A percentile compares a stretch with the other conserved stretches of the same genome.
These are phyloP conservation scores for Tauraco hartlaubi DNA, from an alignment of 2,797 vertebrate species.

Conservation along the genomic window DNA sequence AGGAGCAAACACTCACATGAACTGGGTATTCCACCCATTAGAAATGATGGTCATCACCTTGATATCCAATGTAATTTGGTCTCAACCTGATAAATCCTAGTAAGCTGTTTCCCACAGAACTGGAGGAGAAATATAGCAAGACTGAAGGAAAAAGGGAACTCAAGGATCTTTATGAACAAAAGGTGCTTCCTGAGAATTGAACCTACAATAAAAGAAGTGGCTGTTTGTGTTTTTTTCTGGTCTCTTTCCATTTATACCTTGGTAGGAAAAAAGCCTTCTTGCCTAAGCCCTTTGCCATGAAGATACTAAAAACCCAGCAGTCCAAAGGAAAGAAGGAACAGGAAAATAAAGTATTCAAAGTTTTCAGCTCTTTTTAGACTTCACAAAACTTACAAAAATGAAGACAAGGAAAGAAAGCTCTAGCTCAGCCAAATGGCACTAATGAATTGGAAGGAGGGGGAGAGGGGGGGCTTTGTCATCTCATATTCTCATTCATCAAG, in stretches of 20 bases:
- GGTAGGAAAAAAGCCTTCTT: neutral
- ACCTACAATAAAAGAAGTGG: neutral
- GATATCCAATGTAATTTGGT: neutral
- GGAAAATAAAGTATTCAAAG: conserved; percentile 19
- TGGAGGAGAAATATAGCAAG: neutral
- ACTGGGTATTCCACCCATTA: neutral
- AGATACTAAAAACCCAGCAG: neutral
- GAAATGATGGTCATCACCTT: neutral
- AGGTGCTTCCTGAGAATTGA: neutral
- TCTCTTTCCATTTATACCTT: neutral
- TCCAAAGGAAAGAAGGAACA: conserved; percentile 4
- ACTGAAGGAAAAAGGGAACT: neutral
- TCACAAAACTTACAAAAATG: conserved; percentile 8
- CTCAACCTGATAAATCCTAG: neutral
- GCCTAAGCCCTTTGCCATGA: neutral
- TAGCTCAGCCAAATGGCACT: neutral
- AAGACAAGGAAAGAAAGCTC: conserved; percentile 21
- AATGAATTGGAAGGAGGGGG: neutral
- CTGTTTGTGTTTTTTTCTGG: neutral
- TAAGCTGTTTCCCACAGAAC: neutral
- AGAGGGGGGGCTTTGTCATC: neutral
- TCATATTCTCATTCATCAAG: neutral
- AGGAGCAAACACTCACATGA: neutral
- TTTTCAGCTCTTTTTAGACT: neutral
- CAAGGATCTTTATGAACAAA: neutral